phyloP scores from a whole-genome alignment of 2,888 invertebrate species.

The Beris morrisii region DNA sequence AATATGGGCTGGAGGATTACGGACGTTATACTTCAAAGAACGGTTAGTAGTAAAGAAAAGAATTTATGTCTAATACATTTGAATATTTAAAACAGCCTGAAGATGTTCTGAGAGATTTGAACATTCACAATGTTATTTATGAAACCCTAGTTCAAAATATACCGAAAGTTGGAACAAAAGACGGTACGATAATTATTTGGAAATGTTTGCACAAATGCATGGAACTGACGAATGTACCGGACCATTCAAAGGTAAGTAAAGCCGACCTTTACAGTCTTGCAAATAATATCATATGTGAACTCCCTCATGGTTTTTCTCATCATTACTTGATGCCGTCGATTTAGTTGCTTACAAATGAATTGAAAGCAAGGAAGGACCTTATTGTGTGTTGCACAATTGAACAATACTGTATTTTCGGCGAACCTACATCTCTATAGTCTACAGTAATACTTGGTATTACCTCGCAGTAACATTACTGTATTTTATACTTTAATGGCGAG shows the following conservation, averaged over 20 bases:
- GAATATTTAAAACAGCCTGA: conserved; percentile 40
- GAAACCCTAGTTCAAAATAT: conserved; percentile 48
- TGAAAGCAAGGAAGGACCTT: too few species aligned
- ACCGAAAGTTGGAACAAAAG: conserved; percentile 44
- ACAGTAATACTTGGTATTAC: too few species aligned
- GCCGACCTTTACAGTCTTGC: too few species aligned
- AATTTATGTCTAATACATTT: background rate
- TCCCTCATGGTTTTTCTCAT: too few species aligned
- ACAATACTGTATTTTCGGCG: too few species aligned
- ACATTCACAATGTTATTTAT: conserved; percentile 51
- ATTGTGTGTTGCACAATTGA: too few species aligned
- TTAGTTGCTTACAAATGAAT: too few species aligned
- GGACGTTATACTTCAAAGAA: conserved; percentile 43
- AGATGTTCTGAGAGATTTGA: conserved; percentile 45
- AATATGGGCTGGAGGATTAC: conserved; percentile 48
- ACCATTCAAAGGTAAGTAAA: conserved; percentile 26
- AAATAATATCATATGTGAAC: too few species aligned
- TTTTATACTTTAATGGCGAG: too few species aligned
- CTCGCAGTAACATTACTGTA: too few species aligned
- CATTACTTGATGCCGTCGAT: too few species aligned
- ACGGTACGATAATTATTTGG: conserved; percentile 46
- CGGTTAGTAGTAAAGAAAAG: conserved; percentile 42
- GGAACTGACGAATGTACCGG: conserved; percentile 34
- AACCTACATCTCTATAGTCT: too few species aligned
- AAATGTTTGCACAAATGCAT: conserved; percentile 49